These are phyloP conservation scores for Craniophora ligustri DNA, from an alignment of 2,888 invertebrate genomes.

Conservation along the genomic window DNA sequence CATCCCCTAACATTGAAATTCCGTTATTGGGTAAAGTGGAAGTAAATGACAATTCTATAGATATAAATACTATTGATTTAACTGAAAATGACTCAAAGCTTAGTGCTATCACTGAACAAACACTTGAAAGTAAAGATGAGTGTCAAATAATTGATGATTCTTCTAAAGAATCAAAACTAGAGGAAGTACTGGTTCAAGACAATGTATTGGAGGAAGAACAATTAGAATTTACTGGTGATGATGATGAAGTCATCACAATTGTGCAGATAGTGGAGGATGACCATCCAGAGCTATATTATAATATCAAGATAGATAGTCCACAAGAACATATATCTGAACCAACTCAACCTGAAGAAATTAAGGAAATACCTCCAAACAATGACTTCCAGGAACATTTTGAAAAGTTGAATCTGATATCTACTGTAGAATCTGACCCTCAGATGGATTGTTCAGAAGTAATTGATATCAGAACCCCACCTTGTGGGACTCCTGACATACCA, in stretches of 20 bases:
- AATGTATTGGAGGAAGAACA: slow-evolving; percentile 71
- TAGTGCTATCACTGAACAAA: slow-evolving; percentile 28
- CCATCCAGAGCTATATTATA: slow-evolving; percentile 78
- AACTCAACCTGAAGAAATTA: slow-evolving; percentile 45
- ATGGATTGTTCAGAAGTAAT: slow-evolving; percentile 71
- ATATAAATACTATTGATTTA: slow-evolving; percentile 34
- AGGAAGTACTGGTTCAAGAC: slow-evolving; percentile 56
- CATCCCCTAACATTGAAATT: slow-evolving; percentile 29
- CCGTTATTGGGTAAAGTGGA: slow-evolving; percentile 36
- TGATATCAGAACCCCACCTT: slow-evolving; percentile 64
- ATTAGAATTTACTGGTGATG: slow-evolving; percentile 75
- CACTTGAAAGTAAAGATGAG: slow-evolving; percentile 33
- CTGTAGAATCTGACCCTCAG: slow-evolving; percentile 60
- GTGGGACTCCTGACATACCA: slow-evolving; percentile 69
- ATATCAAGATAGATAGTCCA: slow-evolving; percentile 78
- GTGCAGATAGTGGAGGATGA: slow-evolving; percentile 87
- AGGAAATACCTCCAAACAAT: slow-evolving; percentile 60
- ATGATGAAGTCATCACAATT: slow-evolving; percentile 85
- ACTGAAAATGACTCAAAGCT: slow-evolving; percentile 38
- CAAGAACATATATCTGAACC: slow-evolving; percentile 55
- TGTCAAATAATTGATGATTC: slow-evolving; percentile 31
- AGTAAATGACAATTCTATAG: slow-evolving; percentile 13
- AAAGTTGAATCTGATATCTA: slow-evolving; percentile 70
- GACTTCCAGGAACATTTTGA: slow-evolving; percentile 82
- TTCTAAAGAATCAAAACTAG: slow-evolving; percentile 39